Base-by-base conservation (phyloP, 2,113 vertebrate species). In the Otus sunia region DNA sequence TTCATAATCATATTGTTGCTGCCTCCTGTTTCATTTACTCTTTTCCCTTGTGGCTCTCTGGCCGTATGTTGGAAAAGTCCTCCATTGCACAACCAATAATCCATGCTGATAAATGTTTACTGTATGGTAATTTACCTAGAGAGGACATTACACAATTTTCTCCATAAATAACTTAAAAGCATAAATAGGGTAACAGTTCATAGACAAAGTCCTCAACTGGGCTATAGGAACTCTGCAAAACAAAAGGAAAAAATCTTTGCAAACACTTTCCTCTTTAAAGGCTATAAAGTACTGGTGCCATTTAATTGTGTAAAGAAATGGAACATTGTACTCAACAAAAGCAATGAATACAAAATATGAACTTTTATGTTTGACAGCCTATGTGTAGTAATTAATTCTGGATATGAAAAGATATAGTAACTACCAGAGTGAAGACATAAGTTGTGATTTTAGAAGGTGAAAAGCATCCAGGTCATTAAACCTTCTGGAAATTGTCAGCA, bases 11-110 rank as follows among this genome's bases (percentile, higher is more conserved):
- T 43, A 78, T 63, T 81, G 39, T 53, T 63, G 23, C 34, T 69
- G 50, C 63, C 29, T 94, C 58, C 52, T 56, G 85, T 92, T 92
- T 77, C 26, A 88, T 80, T 94, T 91, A 87, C 49, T 94, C 32
- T 82, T 77, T 5, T 88, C 47, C 37, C 52, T 83, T 50, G 37
- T 67, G 68, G 66, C 93, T 27, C 41, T 90, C 86, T 69, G 71
- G 37, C 58, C 1, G 0, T 49, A 49, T 53, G 17, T 60, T 95
- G 37, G 72, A 94, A 78, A 74, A 63, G 37, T 92, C 74, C 41
- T 71, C 22, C 43, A 10, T 21, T 86, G 67, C 67, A 74, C 63
- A 87, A 45, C 6, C 62, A 56, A 26, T 26, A 93, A 74, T n/a
- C 41, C 37, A 34, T 77, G 23, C 5, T 90, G 91, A 90, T 58